Conservation (phyloP, 2,797 vertebrate species). For the Myotis myotis region DNA sequence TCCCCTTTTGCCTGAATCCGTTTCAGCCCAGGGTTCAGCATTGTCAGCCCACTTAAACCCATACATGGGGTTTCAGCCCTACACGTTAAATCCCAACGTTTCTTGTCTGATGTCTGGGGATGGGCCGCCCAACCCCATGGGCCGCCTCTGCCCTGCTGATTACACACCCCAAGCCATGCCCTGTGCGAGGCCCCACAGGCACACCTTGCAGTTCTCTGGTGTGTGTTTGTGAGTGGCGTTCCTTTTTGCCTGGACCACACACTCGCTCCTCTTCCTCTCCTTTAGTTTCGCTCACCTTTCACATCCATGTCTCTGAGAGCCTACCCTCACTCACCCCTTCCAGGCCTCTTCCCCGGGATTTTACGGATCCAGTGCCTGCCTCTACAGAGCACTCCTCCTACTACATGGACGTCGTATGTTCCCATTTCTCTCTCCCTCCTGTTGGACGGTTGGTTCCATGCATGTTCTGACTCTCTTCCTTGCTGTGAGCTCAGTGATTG, state of each 20-base stretch:
- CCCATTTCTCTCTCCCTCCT: not conserved
- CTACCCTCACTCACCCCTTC: not conserved
- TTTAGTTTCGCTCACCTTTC: not conserved
- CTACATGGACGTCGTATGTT: rapidly evolving
- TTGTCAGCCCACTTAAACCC: not conserved
- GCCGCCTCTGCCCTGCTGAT: not conserved
- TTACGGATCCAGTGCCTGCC: not conserved
- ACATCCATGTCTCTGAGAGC: not conserved
- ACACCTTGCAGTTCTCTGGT: not conserved
- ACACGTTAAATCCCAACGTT: not conserved
- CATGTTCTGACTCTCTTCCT: not conserved
- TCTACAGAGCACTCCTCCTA: too few relatives aligned
- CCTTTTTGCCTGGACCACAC: not conserved
- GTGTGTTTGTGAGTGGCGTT: not conserved
- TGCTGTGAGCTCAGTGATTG: not conserved
- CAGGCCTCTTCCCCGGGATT: not conserved
- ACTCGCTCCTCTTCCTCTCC: not conserved
- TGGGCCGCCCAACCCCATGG: not conserved
- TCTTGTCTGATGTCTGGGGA: not conserved
- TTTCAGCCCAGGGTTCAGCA: not conserved
- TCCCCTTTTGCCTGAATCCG: not conserved
- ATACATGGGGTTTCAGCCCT: not conserved
- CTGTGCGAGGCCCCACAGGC: not conserved
- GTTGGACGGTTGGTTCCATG: not conserved
- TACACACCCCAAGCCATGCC: rapidly evolving